Percentiles rank a stretch among this genome's conserved stretches.
These are phyloP conservation scores for Charina bottae DNA, from an alignment of 2,113 vertebrate genomes.

Conservation along the genomic window DNA sequence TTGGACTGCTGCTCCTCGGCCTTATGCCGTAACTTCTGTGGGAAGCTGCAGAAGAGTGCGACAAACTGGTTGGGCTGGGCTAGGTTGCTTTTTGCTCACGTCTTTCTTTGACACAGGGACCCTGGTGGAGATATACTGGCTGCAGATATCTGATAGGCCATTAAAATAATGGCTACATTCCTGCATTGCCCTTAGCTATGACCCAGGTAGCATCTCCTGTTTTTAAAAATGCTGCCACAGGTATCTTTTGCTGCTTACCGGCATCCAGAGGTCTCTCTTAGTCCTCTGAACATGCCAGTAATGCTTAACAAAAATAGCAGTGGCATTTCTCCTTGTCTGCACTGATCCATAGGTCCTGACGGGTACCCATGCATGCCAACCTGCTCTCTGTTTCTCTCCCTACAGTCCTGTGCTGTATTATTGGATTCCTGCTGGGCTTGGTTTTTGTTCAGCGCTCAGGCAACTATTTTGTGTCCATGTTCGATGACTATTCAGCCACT, in stretches of 20 bases:
- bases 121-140: background rate
- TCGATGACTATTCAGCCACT: conserved; percentile 80
- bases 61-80: too few relatives aligned
- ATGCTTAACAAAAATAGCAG: background rate
- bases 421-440: conserved; percentile 79
- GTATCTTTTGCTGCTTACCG: background rate
- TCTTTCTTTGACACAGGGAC: background rate
- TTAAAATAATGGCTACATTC: background rate
- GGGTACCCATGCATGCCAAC: background rate
- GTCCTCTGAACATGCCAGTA: background rate
- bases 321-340: background rate
- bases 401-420: conserved; percentile 73
- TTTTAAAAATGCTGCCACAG: background rate
- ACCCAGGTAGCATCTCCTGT: background rate
- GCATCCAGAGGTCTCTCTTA: background rate
- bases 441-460: conserved; percentile 82
- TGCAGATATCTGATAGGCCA: background rate
- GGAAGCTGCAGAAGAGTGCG: background rate
- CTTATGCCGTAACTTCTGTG: background rate
- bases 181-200: background rate
- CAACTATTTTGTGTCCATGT: conserved; percentile 84
- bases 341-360: too few relatives aligned
- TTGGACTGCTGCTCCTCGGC: background rate
- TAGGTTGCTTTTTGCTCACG: background rate
- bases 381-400: background rate